Percentiles rank a stretch among this genome's conserved stretches.
Evolutionary conservation across 2,888 invertebrate species (phyloP).

Genomic region (Ernsta delagoae): DNA sequence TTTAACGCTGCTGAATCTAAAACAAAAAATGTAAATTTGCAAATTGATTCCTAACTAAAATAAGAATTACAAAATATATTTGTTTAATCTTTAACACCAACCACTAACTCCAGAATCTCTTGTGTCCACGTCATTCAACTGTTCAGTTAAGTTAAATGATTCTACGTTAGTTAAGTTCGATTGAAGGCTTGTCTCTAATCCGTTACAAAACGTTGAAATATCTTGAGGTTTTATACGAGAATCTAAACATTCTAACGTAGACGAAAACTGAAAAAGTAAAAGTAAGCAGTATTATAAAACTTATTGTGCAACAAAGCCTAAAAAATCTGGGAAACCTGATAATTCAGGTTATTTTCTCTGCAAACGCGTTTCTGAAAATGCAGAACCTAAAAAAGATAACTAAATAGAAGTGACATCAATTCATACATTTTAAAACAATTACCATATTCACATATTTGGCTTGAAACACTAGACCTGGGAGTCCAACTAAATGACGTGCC

Average conservation of each 20-base stretch:
- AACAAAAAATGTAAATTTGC: too few species aligned
- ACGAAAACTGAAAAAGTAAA: background rate
- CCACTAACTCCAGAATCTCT: background rate
- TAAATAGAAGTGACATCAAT: too few species aligned
- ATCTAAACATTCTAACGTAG: background rate
- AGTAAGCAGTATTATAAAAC: too few species aligned
- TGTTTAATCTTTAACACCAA: background rate
- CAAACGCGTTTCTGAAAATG: too few species aligned
- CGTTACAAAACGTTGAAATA: background rate
- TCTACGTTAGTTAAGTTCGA: background rate
- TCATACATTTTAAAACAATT: background rate
- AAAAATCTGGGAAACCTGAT: too few species aligned
- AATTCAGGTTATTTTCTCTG: too few species aligned
- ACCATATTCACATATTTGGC: background rate
- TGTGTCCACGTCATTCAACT: background rate
- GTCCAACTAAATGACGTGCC: background rate
- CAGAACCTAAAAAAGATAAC: too few species aligned
- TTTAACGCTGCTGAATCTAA: too few species aligned
- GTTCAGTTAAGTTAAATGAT: background rate
- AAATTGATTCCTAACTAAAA: too few species aligned
- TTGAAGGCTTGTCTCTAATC: conserved; percentile 9
- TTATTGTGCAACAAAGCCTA: too few species aligned
- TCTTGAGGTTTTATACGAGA: background rate
- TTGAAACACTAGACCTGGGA: background rate
- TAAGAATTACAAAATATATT: too few species aligned